Evolutionary conservation across 2,888 invertebrate genomes (phyloP).

Genomic region (Ypsolopha sequella): DNA sequence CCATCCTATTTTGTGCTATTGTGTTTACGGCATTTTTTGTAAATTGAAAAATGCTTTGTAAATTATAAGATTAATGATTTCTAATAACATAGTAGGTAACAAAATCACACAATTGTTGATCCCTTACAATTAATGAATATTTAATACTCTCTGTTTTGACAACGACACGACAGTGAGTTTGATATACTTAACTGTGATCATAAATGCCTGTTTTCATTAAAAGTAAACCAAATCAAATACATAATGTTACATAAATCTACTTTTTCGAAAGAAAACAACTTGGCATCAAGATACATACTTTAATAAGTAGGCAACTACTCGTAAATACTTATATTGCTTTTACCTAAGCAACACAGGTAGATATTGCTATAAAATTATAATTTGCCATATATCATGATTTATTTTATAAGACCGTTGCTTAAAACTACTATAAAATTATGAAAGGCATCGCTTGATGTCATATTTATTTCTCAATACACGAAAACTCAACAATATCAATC

Average conservation of each 20-base stretch:
- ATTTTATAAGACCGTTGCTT: slow-evolving; percentile 19
- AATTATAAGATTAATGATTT: slow-evolving; percentile 1
- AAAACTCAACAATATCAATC: not conserved
- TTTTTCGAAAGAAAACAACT: too few species aligned
- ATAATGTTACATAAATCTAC: too few species aligned
- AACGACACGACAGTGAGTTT: slow-evolving; percentile 29
- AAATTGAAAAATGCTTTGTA: too few species aligned
- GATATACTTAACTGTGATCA: not conserved
- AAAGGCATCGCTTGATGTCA: slow-evolving; percentile 59
- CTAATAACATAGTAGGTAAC: not conserved
- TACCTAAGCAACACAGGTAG: not conserved
- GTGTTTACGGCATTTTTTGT: slow-evolving; percentile 12
- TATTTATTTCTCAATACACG: slow-evolving; percentile 45
- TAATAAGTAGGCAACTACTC: not conserved
- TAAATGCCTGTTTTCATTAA: not conserved
- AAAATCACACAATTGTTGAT: not conserved
- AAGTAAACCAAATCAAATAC: too few species aligned
- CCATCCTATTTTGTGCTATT: not conserved
- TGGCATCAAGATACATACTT: not conserved
- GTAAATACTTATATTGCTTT: not conserved
- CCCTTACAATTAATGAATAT: slow-evolving; percentile 52
- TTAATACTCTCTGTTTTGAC: slow-evolving; percentile 61
- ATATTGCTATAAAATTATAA: slow-evolving; percentile 41
- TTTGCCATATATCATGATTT: slow-evolving; percentile 32
- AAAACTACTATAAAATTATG: slow-evolving; percentile 52